Evolutionary conservation across 2,797 vertebrate genomes (phyloP).

Genomic region (Sternotherus odoratus): DNA sequence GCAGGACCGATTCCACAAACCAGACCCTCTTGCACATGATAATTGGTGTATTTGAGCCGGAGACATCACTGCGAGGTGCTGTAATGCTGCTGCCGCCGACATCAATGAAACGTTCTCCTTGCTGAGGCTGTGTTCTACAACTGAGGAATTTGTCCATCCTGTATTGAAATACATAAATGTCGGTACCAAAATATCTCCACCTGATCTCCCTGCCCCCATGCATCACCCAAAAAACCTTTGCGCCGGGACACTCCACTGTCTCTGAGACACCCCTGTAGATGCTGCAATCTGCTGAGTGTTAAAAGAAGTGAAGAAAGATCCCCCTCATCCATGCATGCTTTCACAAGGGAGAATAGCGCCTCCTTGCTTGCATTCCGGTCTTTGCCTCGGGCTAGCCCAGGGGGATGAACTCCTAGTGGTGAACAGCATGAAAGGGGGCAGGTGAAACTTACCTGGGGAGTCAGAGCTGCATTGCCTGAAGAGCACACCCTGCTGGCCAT

Average conservation of each 20-base stretch:
- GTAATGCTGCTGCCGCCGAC: not conserved
- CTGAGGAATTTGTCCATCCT: not conserved
- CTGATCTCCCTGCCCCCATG: not conserved
- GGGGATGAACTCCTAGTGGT: not conserved
- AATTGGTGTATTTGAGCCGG: not conserved
- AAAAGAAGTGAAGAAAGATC: not conserved
- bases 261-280: not conserved
- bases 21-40: not conserved
- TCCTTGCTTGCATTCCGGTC: not conserved
- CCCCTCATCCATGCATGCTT: not conserved
- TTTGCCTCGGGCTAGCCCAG: not conserved
- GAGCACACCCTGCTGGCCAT: not conserved
- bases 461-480: not conserved
- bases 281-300: not conserved
- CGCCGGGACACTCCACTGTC: not conserved
- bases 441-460: not conserved
- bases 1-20: not conserved
- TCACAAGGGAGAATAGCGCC: not conserved
- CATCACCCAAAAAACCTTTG: not conserved
- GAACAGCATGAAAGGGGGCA: not conserved
- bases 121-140: not conserved
- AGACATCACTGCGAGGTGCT: not conserved
- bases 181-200: not conserved
- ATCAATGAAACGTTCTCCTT: not conserved
- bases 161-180: not conserved